Base-by-base conservation (phyloP, 2,888 invertebrate species). In the Stramonita haemastoma region DNA sequence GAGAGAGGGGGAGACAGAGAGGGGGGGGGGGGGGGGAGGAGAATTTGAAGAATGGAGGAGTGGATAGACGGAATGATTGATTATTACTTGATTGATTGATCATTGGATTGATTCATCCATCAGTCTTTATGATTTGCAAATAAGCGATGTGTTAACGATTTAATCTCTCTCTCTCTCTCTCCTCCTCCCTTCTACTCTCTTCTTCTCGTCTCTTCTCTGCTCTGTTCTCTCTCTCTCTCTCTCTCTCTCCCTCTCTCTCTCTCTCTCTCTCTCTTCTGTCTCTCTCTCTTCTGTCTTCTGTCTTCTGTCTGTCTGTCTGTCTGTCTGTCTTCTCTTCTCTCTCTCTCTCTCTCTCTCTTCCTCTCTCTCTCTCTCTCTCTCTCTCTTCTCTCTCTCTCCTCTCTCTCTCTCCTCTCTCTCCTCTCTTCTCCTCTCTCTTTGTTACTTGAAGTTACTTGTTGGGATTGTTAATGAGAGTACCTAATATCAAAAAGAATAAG, bases 351-450 rank as follows among this genome's bases (percentile, higher is more conserved):
- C 29, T 77, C 77, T 77, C 29, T 77, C 29, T 77, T 6, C 29
- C 77, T 77, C 29, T 77, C 77, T 77, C 4, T 77, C 77, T 77
- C 32, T 32, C 32, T 77, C 29, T 77, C 77, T 77, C 29, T 77
- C 29, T 77, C 77, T 77, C 77, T 77, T 11, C 29, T 32, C 29
- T 32, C 29, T 32, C 29, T 32, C 29, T 32, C 29, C 77, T 32
- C 77, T 32, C 77, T 32, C 32, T 32, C 77, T 32, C 77, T 32
- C 77, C 60, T 77, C 77, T 77, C 77, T 77, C 77, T 77, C 77
- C 19, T 77, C 29, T 77, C n/a, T 77, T 77, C n/a, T 77, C 73
- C 29, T 29, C 73, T 29, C 26, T 26, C 1, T 4, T 6, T 29
- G n/a, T 22, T 66, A 66, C 66, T 17, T 66, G 66, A 66, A 46